Conservation (phyloP, 2,797 vertebrate species). For the Rhinogobio ventralis region DNA sequence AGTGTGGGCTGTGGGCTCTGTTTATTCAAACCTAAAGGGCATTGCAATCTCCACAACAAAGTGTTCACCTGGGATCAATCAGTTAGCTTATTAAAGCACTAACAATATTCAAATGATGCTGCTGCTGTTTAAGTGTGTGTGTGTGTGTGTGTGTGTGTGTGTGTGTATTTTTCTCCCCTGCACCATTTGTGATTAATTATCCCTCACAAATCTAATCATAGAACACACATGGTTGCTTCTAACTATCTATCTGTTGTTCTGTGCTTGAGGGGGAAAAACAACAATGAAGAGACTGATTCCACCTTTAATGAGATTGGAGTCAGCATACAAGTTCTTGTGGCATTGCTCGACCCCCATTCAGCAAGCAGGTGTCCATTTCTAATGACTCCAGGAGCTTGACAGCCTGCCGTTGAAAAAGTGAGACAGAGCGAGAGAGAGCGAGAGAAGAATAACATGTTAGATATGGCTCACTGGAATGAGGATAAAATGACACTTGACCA, state of each 20-base stretch:
- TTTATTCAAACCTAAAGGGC: constrained; percentile 66
- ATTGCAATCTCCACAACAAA: constrained; percentile 66
- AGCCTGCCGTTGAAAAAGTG: constrained; percentile 26
- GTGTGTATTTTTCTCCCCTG: constrained; percentile 55
- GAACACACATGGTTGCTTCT: constrained; percentile 63
- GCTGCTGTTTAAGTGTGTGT: constrained; percentile 20
- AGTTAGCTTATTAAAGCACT: constrained; percentile 67
- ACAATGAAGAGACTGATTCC: constrained; percentile 61
- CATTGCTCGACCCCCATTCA: constrained; percentile 55
- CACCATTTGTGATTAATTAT: constrained; percentile 68
- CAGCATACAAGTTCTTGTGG: constrained; percentile 54
- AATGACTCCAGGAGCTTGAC: constrained; percentile 42
- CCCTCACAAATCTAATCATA: constrained; percentile 66
- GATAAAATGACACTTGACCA: constrained; percentile 45
- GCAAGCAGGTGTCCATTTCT: constrained; percentile 59
- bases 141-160: constrained; percentile 22
- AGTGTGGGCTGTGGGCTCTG: constrained; percentile 46
- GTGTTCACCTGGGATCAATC: constrained; percentile 68
- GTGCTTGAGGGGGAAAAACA: constrained; percentile 49
- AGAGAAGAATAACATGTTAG: neutral
- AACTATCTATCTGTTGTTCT: constrained; percentile 62
- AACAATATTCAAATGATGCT: constrained; percentile 64
- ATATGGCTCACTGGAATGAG: constrained; percentile 17
- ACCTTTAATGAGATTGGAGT: constrained; percentile 63
- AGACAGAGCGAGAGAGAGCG: neutral